Evolutionary conservation across 2,797 vertebrate genomes (phyloP).

Genomic region (Sebastes umbrosus): DNA sequence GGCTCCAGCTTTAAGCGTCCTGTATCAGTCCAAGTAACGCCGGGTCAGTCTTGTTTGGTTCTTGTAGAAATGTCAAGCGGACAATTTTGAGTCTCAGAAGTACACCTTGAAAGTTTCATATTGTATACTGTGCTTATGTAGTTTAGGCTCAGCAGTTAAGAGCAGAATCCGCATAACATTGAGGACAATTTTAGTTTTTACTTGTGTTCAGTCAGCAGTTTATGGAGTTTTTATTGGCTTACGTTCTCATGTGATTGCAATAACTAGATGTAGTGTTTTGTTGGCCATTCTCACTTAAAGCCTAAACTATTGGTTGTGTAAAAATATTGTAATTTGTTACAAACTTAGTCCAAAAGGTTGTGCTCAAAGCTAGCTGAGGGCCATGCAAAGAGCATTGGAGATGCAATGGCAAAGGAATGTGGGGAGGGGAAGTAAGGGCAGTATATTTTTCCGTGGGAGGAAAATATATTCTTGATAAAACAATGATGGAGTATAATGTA

Average conservation of each 20-base stretch:
- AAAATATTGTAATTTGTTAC: not conserved
- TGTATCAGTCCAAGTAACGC: not conserved
- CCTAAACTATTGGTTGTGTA: not conserved
- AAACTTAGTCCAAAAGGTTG: constrained; percentile 3
- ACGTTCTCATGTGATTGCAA: not conserved
- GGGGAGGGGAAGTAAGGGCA: constrained; percentile 20
- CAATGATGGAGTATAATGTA: constrained; percentile 29
- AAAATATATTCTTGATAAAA: constrained; percentile 69
- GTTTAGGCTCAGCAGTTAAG: not conserved
- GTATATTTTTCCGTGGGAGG: constrained; percentile 74
- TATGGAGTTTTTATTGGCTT: not conserved
- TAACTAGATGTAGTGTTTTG: not conserved
- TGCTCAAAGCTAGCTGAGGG: constrained; percentile 56
- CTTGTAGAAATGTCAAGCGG: not conserved
- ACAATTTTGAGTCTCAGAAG: not conserved
- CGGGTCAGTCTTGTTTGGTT: not conserved
- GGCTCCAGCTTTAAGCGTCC: not conserved
- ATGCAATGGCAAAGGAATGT: constrained; percentile 60
- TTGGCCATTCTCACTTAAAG: not conserved
- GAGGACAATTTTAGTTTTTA: not conserved
- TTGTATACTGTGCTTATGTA: not conserved
- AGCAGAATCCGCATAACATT: not conserved
- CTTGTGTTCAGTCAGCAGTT: not conserved
- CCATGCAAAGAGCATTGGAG: constrained; percentile 77
- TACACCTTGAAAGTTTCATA: not conserved